Base-by-base conservation (phyloP, 2,888 invertebrate genomes). In the Ornithoptera alexandrae region DNA sequence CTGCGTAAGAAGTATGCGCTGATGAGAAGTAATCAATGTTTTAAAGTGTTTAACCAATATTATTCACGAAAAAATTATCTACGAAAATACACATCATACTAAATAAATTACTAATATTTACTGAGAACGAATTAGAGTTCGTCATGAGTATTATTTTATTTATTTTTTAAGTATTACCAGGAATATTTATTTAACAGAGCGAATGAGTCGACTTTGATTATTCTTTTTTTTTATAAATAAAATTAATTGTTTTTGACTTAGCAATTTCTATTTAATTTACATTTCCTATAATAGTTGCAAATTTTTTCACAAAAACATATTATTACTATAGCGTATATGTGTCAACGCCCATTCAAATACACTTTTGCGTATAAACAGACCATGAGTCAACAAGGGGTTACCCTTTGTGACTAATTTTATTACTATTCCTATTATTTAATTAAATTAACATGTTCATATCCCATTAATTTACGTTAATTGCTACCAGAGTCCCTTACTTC, bases 381-480 rank as follows among this genome's bases (percentile, higher is more conserved):
- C 24, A 46, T 68, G 64, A 68, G 53, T 68, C 68, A 68, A 42
- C 63, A 64, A 59, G 53, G 59, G 64, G 53, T 42, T 53, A 64
- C 68, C 68, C 68, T 60, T 30, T 60, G 56, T 64, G 68, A 68
- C 59, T 60, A 53, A 68, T 64, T 59, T 53, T 18, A 63, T 67
- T 67, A 59, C 42, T 8, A 63, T 67, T 22, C 53, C 56, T n/a
- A 39, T 67, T 56, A 39, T 62, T 69, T 65, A 69, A 69, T 69
- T 46, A 22, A 63, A 56, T 60, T 68, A 53, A 20, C 36, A 50
- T 30, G 36, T 60, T 42, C 53, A 64, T 64, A 39, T 42, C 2
- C 39, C 53, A 22, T 60, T 64, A 68, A 64, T 63, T 50, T 36
- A 22, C 50, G 18, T 62, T 30, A 56, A 50, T 58, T 58, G 58